Percentiles rank a stretch among this genome's conserved stretches.
Evolutionary conservation across 2,797 vertebrate genomes (phyloP).

Genomic region (Emydoidea blandingii): DNA sequence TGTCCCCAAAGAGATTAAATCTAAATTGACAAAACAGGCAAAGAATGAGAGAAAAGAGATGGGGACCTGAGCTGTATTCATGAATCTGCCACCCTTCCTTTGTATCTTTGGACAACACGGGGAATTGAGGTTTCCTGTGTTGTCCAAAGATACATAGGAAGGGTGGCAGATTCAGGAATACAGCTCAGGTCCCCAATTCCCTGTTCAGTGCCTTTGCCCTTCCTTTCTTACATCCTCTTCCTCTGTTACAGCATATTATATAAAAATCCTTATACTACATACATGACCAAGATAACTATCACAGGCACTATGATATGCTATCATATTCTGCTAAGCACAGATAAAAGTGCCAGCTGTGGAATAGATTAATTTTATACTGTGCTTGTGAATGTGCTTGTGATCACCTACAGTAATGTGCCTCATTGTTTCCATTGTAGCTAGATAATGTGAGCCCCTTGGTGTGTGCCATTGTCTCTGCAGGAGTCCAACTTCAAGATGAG

Average conservation of each 20-base stretch:
- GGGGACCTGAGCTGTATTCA: not conserved
- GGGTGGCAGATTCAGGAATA: not conserved
- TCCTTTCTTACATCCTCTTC: slow-evolving; percentile 20
- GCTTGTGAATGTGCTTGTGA: slow-evolving; percentile 32
- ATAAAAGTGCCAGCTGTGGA: slow-evolving; percentile 40
- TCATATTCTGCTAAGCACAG: not conserved
- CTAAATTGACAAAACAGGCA: slow-evolving; percentile 28
- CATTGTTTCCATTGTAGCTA: slow-evolving; percentile 65
- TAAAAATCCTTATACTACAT: not conserved
- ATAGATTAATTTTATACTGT: slow-evolving; percentile 30
- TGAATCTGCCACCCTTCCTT: not conserved
- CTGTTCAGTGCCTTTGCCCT: slow-evolving; percentile 1
- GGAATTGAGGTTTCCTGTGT: not conserved
- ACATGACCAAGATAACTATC: slow-evolving; percentile 17
- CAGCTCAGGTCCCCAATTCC: not conserved
- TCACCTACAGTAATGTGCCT: slow-evolving; percentile 48
- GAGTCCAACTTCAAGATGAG: slow-evolving; percentile 22
- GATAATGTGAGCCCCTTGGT: slow-evolving; percentile 32
- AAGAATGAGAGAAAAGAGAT: not conserved
- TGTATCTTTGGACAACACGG: slow-evolving; percentile 6
- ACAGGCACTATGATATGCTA: not conserved
- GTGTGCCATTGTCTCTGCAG: slow-evolving; percentile 2
- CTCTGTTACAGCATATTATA: not conserved
- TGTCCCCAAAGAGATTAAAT: slow-evolving; percentile 8
- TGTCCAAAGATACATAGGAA: slow-evolving; percentile 27